Base-by-base conservation (phyloP, 2,888 invertebrate species). In the Digitonthophagus gazella region DNA sequence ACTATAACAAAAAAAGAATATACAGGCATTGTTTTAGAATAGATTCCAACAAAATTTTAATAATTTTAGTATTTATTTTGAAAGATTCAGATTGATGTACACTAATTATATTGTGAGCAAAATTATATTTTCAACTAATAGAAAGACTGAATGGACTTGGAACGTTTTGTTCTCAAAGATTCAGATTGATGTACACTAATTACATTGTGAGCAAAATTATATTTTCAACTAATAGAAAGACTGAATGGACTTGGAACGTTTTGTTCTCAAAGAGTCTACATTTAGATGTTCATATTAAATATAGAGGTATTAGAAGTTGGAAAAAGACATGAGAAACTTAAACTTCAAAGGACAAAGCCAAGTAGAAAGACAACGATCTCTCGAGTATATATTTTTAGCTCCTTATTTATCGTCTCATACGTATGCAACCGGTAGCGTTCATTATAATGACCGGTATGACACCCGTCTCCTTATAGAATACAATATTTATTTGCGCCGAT, bases 1-100 rank as follows among this genome's bases (percentile, higher is more conserved):
- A 79, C 82, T 82, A 77, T 64, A 80, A 81, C 19, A 55, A 67
- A 69, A 71, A 66, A 68, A 57, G n/a, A n/a, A n/a, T n/a, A n/a
- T n/a, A 3, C n/a, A n/a, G 16, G 16, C 4, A 67, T 15, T 4
- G 15, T 64, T 56, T 66, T 3, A n/a, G 15, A n/a, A n/a, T n/a
- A n/a, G n/a, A n/a, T n/a, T n/a, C n/a, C n/a, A n/a, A n/a, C 4
- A 3, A 3, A 56, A 56, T 56, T 56, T 56, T 56, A 56, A 56
- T 56, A 2, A 56, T 15, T 56, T 14, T 15, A 15, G 4, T 15
- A 56, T 15, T 4, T 1, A 56, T 56, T 3, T 56, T 56, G 4
- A 15, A 56, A 15, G 14, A 15, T 56, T 56, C 14, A 3, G 56
- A 56, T n/a, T n/a, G n/a, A n/a, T n/a, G n/a, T n/a, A n/a, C n/a